Base-by-base conservation (phyloP, 2,888 invertebrate species). In the Cantharis rufa region DNA sequence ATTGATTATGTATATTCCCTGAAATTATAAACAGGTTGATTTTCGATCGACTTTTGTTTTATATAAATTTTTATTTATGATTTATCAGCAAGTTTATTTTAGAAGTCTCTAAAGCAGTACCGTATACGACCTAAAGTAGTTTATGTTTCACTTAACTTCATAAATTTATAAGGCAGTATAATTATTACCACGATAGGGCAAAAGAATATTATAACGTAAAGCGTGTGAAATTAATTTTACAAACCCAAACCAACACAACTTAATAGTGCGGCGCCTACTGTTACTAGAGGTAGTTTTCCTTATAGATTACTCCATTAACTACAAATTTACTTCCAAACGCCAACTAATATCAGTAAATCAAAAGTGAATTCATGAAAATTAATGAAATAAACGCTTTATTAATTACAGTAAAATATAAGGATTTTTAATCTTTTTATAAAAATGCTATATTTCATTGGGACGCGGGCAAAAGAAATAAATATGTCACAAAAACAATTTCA, bases 231-330 rank as follows among this genome's bases (percentile, higher is more conserved):
- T 74, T 74, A 74, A 74, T 74, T 74, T 70, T 69, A 63, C 48
- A 74, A 74, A 64, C 63, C 70, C 70, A 70, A 74, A 70, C 74
- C 70, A 74, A 70, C 74, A 48, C 62, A 74, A 74, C 70, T 70
- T 74, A 69, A 70, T 70, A 63, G 69, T 69, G 74, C 32, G 48
- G 69, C 64, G 70, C 74, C 74, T 74, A 70, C 74, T 74, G 27
- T 69, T 70, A 70, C 70, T 74, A 70, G 69, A 70, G 74, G 74
- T 74, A 74, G 74, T 74, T 74, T 48, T 32, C 74, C 48, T 18
- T 74, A 70, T 62, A 70, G 74, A 74, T 70, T 74, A 74, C 70
- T 70, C 69, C 64, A 74, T 74, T 74, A 74, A 63, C 74, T 74
- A 62, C 13, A 48, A 66, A 18, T n/a, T 66, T 21, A 66, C 64